Conservation (phyloP, 2,797 vertebrate species). For the Muscicapa comitata region DNA sequence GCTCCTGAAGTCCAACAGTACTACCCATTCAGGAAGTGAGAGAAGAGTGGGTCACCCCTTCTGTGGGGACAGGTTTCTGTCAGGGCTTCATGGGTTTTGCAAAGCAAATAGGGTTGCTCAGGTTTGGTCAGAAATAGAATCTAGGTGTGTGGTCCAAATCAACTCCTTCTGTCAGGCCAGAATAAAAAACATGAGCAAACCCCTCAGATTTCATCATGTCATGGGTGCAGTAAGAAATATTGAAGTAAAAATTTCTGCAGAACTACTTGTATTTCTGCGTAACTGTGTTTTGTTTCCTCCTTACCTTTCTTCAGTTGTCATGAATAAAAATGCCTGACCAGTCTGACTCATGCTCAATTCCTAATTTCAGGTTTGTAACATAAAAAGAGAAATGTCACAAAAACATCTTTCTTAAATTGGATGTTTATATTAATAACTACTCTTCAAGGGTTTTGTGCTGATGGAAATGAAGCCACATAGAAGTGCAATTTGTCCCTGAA, state of each 20-base stretch:
- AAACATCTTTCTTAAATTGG: neutral
- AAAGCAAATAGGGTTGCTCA: neutral
- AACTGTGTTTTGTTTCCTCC: neutral
- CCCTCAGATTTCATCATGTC: neutral
- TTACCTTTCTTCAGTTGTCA: neutral
- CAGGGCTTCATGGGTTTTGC: neutral
- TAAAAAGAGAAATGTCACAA: neutral
- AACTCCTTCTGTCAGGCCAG: neutral
- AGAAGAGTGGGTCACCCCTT: neutral
- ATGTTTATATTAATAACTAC: neutral
- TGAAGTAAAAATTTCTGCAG: neutral
- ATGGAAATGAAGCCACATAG: neutral
- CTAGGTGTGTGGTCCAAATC: neutral
- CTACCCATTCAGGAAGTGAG: neutral
- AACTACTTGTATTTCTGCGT: neutral
- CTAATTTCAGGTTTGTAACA: neutral
- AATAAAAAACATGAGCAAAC: neutral
- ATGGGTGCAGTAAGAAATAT: neutral
- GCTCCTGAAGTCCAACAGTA: neutral
- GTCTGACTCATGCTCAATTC: neutral
- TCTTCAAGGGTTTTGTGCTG: neutral
- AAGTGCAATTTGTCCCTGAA: neutral
- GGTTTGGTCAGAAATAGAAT: neutral
- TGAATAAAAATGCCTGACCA: neutral
- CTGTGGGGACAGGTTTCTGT: neutral